Evolutionary conservation across 35 echinoderm and acorn worm species (phyloP).

Genomic region (Nesometra sesokonis): DNA sequence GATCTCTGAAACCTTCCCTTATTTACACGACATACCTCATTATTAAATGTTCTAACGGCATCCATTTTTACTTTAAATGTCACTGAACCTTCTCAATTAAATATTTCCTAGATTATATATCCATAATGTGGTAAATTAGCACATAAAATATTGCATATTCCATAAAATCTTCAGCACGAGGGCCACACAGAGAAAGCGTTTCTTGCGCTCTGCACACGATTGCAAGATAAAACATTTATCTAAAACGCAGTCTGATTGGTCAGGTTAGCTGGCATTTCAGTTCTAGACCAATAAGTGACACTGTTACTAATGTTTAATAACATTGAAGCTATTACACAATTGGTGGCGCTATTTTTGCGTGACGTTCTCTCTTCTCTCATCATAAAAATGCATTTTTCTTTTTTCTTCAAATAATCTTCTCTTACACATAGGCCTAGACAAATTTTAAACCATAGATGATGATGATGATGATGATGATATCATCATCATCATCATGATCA

Average conservation of each 20-base stretch:
- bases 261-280: not conserved
- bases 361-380: too few species aligned
- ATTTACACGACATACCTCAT: constrained; percentile 44
- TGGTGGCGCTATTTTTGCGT: not conserved
- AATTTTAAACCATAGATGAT: too few species aligned
- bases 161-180: not conserved
- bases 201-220: not conserved
- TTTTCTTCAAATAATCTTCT: too few species aligned
- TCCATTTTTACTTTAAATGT: constrained; percentile 35
- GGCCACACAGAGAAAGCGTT: not conserved
- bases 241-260: not conserved
- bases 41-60: constrained; percentile 68
- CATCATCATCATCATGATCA: too few species aligned
- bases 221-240: not conserved
- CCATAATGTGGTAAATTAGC: not conserved
- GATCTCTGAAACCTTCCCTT: not conserved
- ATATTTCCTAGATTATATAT: not conserved
- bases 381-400: too few species aligned
- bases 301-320: not conserved
- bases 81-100: not conserved
- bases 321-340: not conserved
- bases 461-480: too few species aligned
- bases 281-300: not conserved
- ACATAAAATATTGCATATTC: not conserved
- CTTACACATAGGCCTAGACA: too few species aligned